phyloP scores from a whole-genome alignment of 2,113 vertebrate species.

The Embiotoca jacksoni region DNA sequence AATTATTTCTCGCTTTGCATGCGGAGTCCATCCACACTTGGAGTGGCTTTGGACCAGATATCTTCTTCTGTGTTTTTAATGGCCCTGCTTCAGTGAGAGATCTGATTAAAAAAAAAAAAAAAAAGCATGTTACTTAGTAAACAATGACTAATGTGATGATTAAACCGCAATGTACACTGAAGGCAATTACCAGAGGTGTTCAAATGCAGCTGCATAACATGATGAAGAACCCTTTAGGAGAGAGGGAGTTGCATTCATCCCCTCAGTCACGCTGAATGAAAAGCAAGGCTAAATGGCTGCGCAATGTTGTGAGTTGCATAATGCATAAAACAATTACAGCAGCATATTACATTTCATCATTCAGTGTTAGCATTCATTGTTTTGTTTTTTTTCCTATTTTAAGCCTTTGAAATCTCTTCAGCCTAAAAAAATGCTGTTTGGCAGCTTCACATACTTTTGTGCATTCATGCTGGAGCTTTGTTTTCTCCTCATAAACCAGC shows the following conservation, averaged over 20 bases:
- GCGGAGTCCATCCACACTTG: slow-evolving; percentile 24
- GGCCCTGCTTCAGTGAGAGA: slow-evolving; percentile 10
- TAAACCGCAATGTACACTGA: slow-evolving; percentile 9
- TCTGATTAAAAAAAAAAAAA: slow-evolving; percentile 6
- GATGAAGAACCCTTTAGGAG: slow-evolving; percentile 21
- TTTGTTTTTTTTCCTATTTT: slow-evolving; percentile 26
- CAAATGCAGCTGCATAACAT: slow-evolving; percentile 27
- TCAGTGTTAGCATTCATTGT: slow-evolving; percentile 21
- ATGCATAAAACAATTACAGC: slow-evolving; percentile 34
- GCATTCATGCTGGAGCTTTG: slow-evolving; percentile 15
- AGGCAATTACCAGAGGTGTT: slow-evolving; percentile 44
- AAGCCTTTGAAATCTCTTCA: slow-evolving; percentile 35
- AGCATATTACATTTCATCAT: slow-evolving; percentile 14
- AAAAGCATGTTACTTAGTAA: slow-evolving; percentile 17
- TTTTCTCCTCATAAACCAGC: slow-evolving; percentile 52
- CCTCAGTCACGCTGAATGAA: slow-evolving; percentile 31
- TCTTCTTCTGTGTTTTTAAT: slow-evolving; percentile 42
- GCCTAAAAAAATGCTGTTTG: background rate
- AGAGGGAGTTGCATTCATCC: slow-evolving; percentile 11
- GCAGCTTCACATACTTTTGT: background rate
- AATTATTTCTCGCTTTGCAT: slow-evolving; percentile 2
- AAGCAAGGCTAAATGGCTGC: slow-evolving; percentile 26
- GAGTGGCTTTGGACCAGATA: slow-evolving; percentile 32
- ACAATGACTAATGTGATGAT: slow-evolving; percentile 59
- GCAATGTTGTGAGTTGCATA: slow-evolving; percentile 25